Evolutionary conservation across 2,888 invertebrate genomes (phyloP).

Genomic region (Nycteola revayana): DNA sequence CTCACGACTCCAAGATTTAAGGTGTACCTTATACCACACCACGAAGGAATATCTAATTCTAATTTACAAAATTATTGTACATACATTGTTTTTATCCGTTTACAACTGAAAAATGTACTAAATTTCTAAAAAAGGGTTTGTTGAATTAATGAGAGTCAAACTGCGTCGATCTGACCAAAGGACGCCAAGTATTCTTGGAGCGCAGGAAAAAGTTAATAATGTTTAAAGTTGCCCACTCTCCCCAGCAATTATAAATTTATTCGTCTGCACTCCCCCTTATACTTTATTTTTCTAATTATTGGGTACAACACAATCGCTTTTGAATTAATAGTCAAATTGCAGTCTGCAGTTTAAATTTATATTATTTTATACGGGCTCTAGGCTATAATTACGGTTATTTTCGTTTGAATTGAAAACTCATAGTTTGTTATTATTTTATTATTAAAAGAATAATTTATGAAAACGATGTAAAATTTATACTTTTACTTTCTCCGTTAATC

Average conservation of each 20-base stretch:
- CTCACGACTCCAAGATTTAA: no score
- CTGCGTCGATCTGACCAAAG: constrained; percentile 38
- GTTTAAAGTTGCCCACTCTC: constrained; percentile 38
- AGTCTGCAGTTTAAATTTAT: constrained; percentile 25
- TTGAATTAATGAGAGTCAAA: constrained; percentile 41
- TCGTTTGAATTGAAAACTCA: no score
- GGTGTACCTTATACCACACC: no score
- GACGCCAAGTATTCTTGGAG: constrained; percentile 25
- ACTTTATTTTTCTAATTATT: constrained; percentile 36
- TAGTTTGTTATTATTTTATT: no score
- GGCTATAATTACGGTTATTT: no score
- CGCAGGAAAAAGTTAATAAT: constrained; percentile 49
- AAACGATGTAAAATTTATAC: no score
- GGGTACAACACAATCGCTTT: constrained; percentile 27
- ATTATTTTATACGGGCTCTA: constrained; percentile 5
- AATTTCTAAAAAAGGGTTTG: constrained; percentile 28
- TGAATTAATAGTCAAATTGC: constrained; percentile 12
- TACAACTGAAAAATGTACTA: constrained; percentile 2
- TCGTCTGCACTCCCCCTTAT: constrained; percentile 23
- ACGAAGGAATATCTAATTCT: no score
- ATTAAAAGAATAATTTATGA: no score
- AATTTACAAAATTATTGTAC: no score
- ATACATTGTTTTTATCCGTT: no score
- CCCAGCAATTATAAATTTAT: constrained; percentile 46
- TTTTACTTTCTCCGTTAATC: no score